Evolutionary conservation across 35 echinoderm and acorn worm genomes (phyloP).

Genomic region (Ophiothrix spiculata): DNA sequence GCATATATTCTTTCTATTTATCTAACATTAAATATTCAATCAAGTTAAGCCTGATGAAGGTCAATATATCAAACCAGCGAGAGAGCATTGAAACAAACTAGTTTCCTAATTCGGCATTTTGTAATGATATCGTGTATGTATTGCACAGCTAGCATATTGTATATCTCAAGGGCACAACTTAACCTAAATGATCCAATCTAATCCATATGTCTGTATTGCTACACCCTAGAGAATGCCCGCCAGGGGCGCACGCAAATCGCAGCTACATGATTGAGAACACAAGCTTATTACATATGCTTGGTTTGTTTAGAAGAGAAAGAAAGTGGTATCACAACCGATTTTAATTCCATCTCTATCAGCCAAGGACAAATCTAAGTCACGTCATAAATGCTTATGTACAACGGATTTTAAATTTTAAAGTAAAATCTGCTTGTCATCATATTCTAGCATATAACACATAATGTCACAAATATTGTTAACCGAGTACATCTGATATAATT

Average conservation of each 20-base stretch:
- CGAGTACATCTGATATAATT: neutral
- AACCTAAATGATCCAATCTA: neutral
- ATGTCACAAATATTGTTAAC: neutral
- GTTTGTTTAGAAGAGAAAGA: neutral
- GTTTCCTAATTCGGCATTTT: neutral
- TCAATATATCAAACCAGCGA: neutral
- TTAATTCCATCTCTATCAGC: neutral
- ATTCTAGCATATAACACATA: neutral
- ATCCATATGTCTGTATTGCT: neutral
- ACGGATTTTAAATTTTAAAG: neutral
- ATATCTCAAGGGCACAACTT: neutral
- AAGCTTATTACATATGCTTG: neutral
- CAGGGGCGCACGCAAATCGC: neutral
- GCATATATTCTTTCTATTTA: too few relatives aligned
- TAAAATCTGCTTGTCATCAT: neutral
- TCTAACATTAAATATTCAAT: too few relatives aligned
- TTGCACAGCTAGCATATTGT: neutral
- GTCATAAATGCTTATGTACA: neutral
- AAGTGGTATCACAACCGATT: too few relatives aligned
- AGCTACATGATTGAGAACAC: neutral
- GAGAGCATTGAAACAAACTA: neutral
- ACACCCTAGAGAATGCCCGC: neutral
- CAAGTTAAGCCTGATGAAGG: neutral
- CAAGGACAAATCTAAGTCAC: neutral
- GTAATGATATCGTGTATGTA: neutral